Evolutionary conservation across 2,888 invertebrate genomes (phyloP), one percentile per base, ranked within the genome.

Genomic region (Tribolium freemani): DNA sequence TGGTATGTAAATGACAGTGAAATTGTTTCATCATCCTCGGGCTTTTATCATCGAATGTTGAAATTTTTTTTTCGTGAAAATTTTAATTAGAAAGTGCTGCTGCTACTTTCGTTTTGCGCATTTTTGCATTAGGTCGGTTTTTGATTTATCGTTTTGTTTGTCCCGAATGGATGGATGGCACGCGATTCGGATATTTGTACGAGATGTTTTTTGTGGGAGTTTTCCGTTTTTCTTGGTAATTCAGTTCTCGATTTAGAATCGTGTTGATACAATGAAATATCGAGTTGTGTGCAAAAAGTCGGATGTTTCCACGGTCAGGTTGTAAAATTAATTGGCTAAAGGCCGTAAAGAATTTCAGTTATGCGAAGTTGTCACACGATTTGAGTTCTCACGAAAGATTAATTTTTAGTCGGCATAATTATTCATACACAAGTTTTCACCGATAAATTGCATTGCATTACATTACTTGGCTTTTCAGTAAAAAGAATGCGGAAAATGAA

Each of bases 91-190:
- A 63, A 63, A 51, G 63, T 50, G 63, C 16, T 16, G 16, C 16
- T 16, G 26, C 9, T 9, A 61, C 61, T 61, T 61, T 61, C 61
- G 26, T 61, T 50, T 45, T 45, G 45, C 16, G 11, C 50, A 51
- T 44, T 58, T 58, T 58, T 58, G 57, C 57, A 58, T 58, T 38
- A 6, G 53, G n/a, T 10, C 56, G 56, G 31, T 38, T 56, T 16
- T 56, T 56, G 56, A 56, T 56, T 56, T 56, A 56, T 56, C 9
- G 26, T 56, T 56, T 10, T 13, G 38, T 11, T 10, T 8, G 5
- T 56, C 10, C n/a, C 6, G 38, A 56, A 56, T 56, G 56, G 13
- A 38, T 38, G 30, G 11, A 56, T 56, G 31, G 11, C 56, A 56
- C 38, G 56, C 56, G 56, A 56, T 56, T 56, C 31, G 11, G 38